Percentiles rank a stretch among this genome's conserved stretches.
Conservation (phyloP, 2,888 invertebrate genomes). For the Sialis fuliginosa region DNA sequence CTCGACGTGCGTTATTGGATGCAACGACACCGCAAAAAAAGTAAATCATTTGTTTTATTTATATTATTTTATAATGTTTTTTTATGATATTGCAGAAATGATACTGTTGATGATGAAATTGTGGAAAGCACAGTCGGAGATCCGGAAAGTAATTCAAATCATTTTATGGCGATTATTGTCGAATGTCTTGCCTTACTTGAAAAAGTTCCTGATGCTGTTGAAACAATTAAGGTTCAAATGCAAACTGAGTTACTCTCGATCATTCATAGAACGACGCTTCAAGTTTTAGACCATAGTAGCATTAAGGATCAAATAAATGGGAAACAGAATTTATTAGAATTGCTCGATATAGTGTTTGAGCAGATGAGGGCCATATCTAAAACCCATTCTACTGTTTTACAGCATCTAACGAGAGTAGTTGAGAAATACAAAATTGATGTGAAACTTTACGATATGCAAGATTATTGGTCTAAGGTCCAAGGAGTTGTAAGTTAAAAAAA, state of each 20-base stretch:
- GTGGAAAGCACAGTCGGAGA: conserved; percentile 39
- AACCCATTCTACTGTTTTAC: conserved; percentile 52
- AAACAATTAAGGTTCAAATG: conserved; percentile 70
- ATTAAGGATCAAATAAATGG: conserved; percentile 20
- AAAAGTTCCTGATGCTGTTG: conserved; percentile 70
- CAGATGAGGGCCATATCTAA: conserved; percentile 68
- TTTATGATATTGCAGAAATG: neutral
- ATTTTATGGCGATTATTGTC: conserved; percentile 62
- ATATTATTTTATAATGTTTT: too few species aligned
- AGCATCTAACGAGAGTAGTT: conserved; percentile 41
- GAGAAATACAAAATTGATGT: conserved; percentile 35
- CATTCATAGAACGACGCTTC: conserved; percentile 61
- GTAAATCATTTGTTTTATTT: neutral
- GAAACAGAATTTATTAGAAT: conserved; percentile 29
- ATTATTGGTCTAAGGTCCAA: conserved; percentile 83
- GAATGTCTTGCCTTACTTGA: conserved; percentile 72
- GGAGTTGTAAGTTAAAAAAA: conserved; percentile 46
- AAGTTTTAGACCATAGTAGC: conserved; percentile 43
- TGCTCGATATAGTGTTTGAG: conserved; percentile 59
- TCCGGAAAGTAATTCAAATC: conserved; percentile 41
- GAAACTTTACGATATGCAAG: conserved; percentile 48
- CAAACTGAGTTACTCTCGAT: conserved; percentile 66
- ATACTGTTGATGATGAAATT: conserved; percentile 1
- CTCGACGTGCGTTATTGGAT: conserved; percentile 35
- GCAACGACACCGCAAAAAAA: conserved; percentile 17